Percentiles rank a stretch among this genome's conserved stretches.
These are phyloP conservation scores for Athalia rosae DNA, from an alignment of 2,888 invertebrate species.

Conservation along the genomic window DNA sequence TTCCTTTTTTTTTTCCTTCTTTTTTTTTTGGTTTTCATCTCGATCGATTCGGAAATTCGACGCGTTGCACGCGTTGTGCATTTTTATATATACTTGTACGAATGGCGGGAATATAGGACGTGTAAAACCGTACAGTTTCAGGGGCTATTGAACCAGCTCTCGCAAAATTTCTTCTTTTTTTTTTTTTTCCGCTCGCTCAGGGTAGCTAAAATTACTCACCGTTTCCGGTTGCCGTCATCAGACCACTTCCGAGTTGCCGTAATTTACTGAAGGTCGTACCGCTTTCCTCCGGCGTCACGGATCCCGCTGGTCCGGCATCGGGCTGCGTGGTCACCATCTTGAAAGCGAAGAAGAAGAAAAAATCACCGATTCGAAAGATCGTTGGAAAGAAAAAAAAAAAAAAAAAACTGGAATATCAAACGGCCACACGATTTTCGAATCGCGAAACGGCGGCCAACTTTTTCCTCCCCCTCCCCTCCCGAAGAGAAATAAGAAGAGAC, in stretches of 20 bases:
- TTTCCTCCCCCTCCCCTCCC: too few relatives aligned
- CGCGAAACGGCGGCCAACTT: too few relatives aligned
- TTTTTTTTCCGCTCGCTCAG: conserved; percentile 18
- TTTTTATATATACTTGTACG: too few relatives aligned
- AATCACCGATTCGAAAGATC: background rate
- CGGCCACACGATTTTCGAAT: too few relatives aligned
- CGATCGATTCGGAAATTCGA: too few relatives aligned
- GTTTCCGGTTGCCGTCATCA: conserved; percentile 90
- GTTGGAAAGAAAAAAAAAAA: background rate
- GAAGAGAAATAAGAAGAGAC: too few relatives aligned
- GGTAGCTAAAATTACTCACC: conserved; percentile 75
- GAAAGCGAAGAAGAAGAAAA: conserved; percentile 26
- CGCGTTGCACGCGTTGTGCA: too few relatives aligned
- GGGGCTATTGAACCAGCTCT: too few relatives aligned
- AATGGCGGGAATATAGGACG: too few relatives aligned
- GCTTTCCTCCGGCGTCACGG: conserved; percentile 78
- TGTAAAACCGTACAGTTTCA: too few relatives aligned
- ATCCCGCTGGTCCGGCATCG: conserved; percentile 75
- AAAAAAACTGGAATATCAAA: too few relatives aligned
- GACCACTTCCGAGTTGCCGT: conserved; percentile 79
- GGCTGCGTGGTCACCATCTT: conserved; percentile 92
- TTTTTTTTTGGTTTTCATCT: too few relatives aligned
- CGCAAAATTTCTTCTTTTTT: background rate
- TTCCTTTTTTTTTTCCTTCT: conserved; percentile 20
- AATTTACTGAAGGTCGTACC: conserved; percentile 88